These are phyloP conservation scores for Platalea minor DNA, from an alignment of 2,797 vertebrate species.

Conservation along the genomic window DNA sequence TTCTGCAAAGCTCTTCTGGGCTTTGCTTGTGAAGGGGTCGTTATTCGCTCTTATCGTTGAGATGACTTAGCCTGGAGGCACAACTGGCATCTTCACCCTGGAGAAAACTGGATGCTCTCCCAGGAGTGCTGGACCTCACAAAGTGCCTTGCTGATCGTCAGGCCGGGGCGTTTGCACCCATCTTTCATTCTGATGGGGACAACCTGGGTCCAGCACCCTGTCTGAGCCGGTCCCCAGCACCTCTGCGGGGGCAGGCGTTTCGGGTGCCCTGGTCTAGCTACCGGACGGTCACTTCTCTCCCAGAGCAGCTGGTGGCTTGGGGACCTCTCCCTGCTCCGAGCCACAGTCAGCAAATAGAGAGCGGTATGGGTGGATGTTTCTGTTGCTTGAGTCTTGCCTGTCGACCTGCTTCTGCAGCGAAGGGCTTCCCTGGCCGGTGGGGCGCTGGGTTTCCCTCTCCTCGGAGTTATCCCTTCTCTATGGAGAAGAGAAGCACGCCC, in stretches of 20 bases:
- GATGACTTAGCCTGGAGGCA: not conserved
- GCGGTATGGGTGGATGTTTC: too few relatives aligned
- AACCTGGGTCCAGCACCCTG: not conserved
- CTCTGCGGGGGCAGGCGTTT: not conserved
- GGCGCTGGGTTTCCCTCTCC: not conserved
- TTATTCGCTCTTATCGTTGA: fast-evolving
- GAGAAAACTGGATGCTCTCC: not conserved
- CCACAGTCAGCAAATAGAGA: not conserved
- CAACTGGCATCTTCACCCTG: not conserved
- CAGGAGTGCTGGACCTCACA: not conserved
- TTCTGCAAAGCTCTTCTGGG: not conserved
- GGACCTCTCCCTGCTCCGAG: not conserved
- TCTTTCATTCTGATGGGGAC: not conserved
- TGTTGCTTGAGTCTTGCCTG: not conserved
- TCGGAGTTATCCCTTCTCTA: not conserved
- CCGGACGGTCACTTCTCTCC: not conserved
- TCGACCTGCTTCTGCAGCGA: not conserved
- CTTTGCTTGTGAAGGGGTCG: not conserved
- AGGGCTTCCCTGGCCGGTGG: not conserved
- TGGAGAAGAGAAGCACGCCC: not conserved
- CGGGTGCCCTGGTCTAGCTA: not conserved
- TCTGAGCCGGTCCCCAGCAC: not conserved
- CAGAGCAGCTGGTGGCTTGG: not conserved
- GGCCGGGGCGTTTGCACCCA: fast-evolving
- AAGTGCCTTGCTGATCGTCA: not conserved